Base-by-base conservation (phyloP, 1,140 invertebrate genomes). In the Theocolax elegans region DNA sequence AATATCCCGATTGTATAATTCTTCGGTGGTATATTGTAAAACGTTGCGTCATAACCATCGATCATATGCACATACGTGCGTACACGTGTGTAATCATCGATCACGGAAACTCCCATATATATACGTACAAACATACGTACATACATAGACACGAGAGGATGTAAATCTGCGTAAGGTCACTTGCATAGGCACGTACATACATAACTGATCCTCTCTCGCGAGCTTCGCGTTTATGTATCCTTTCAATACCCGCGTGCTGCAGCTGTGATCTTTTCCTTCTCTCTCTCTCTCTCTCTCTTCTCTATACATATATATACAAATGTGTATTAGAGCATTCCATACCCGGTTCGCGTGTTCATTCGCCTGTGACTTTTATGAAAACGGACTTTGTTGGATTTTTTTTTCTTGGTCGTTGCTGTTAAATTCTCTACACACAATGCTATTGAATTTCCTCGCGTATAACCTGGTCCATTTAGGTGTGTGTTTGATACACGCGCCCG, bases 251-350 rank as follows among this genome's bases (percentile, higher is more conserved):
- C 35, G 9, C 31, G 2, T 9, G 31, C 40, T 6, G 19, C 9
- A 2, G 27, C 27, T 31, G 8, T n/a, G 13, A 7, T 2, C 17
- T 27, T 44, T 27, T 23, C 46, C 17, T 19, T 51, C 29, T 21
- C 12, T 38, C 29, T 23, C n/a, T 19, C 3, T 17, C 17, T 31
- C 25, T 3, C 17, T 23, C 46, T 17, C 59, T 8, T 40, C 60
- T 51, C 60, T 64, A 8, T 46, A 23, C 9, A 10, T 13, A 27
- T 40, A 44, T 63, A 27, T 63, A 48, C 53, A n/a, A 56, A 48
- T 48, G 64, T 42, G 51, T 58, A 67, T 67, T n/a, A 38, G 64
- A 58, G 64, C 64, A 67, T 67, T 56, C 38, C 51, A 42, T 25
- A 25, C 13, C 1, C 17, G 51, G 13, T 12, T 3, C 3, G n/a